Conservation (phyloP, 2,888 invertebrate species). For the Drosophila prolongata region DNA sequence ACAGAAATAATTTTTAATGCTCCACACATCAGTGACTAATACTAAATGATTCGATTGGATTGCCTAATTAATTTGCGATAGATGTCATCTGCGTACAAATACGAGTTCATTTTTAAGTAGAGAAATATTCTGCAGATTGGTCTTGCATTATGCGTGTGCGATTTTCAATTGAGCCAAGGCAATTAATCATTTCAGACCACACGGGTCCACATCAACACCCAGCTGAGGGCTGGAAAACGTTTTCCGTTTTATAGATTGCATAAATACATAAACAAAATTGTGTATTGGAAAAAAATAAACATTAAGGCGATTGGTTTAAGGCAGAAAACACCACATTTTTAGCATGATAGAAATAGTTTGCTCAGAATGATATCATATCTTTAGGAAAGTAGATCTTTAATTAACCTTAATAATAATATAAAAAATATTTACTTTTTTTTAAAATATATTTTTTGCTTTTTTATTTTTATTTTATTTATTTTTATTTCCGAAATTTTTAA, state of each 20-base stretch:
- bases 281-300: conserved; percentile 31
- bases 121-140: conserved; percentile 17
- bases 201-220: conserved; percentile 35
- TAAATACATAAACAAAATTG: conserved; percentile 26
- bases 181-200: conserved; percentile 61
- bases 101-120: conserved; percentile 15
- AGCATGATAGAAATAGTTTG: conserved; percentile 1
- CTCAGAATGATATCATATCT: conserved; percentile 14
- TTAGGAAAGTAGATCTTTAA: neutral
- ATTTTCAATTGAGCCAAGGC: conserved; percentile 71
- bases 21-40: conserved; percentile 78
- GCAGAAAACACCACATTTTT: neutral
- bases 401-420: too few species aligned
- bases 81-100: conserved; percentile 30
- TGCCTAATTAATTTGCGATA: conserved; percentile 72
- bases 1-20: conserved; percentile 73
- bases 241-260: conserved; percentile 13
- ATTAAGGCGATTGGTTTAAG: neutral
- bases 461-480: too few species aligned
- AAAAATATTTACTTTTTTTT: too few species aligned
- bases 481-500: too few species aligned
- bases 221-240: conserved; percentile 29
- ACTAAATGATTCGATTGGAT: conserved; percentile 75
- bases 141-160: conserved; percentile 57
- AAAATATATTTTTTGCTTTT: too few species aligned